Evolutionary conservation across 1,140 invertebrate genomes (phyloP), one percentile per base, ranked within the genome.

Genomic region (Phymorhynchus buccinoides): DNA sequence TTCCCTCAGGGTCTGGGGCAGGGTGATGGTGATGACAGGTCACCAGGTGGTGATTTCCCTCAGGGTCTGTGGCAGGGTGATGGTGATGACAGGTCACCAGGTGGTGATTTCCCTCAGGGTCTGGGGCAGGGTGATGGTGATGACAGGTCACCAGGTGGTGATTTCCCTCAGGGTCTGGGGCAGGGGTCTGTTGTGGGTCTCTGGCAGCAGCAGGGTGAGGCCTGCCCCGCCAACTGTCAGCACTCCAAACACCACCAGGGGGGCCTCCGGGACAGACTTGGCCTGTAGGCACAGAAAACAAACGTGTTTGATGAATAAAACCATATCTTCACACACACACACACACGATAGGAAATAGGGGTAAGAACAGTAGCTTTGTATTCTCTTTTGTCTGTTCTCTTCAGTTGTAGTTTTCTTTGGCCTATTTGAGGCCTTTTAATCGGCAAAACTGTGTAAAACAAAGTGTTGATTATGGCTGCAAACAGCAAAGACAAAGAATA

Each of bases 161-260:
- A 89, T 84, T n/a, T 91, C 90, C 22, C 89, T 83, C 41, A 91
- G 85, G 1, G 86, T 90, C 42, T 89, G 88, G 32, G 90, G 90
- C 30, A 91, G 83, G 68, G 90, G 88, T 14, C 86, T 82, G 27
- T 84, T 82, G 73, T 89, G 88, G 37, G 90, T 91, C 73, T 91
- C 90, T 44, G 90, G 90, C 52, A 91, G 84, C 22, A 88, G 66
- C 37, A 87, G 52, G 0, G 86, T 84, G 27, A 91, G 52, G 1
- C 87, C 41, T 7, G 88, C 90, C 44, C 88, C 88, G 71, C 88
- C 68, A 9, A 91, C 52, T 14, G 89, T 87, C 39, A 90, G 52
- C 12, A 85, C 86, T 22, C 90, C 90, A 87, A 91, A 91, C 78
- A 91, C 48, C 1, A 89, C 86, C 35, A 90, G 37, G 27, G 90